phyloP scores from a whole-genome alignment of 2,797 vertebrate genomes.

The Sebastes hopkinsi region DNA sequence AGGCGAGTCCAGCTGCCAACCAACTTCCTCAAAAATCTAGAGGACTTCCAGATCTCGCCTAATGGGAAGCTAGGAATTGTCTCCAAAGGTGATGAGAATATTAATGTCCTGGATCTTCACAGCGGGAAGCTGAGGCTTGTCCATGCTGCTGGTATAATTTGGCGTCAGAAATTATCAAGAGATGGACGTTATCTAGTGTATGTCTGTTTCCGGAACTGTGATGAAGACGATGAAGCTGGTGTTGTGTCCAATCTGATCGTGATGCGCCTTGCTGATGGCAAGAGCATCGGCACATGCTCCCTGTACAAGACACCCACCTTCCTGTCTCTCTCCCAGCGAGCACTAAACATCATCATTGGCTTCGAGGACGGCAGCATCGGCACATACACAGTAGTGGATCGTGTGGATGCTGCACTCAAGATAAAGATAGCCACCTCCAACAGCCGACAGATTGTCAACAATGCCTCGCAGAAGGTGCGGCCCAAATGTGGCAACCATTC shows the following conservation, averaged over 20 bases:
- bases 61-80: slow-evolving; percentile 97
- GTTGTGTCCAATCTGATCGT: slow-evolving; percentile 94
- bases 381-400: slow-evolving; percentile 98
- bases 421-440: slow-evolving; percentile 99
- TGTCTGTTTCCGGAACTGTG: slow-evolving; percentile 90
- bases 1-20: slow-evolving; percentile 93
- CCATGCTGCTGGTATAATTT: slow-evolving; percentile 92
- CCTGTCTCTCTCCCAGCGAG: slow-evolving; percentile 94
- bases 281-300: slow-evolving; percentile 98
- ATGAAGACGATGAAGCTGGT: slow-evolving; percentile 94
- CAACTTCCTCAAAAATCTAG: slow-evolving; percentile 94
- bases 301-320: slow-evolving; percentile 98
- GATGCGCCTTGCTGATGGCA: slow-evolving; percentile 98
- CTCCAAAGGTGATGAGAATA: slow-evolving; percentile 96
- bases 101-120: slow-evolving; percentile 95
- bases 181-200: slow-evolving; percentile 98
- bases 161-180: slow-evolving; percentile 93
- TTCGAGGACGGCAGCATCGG: slow-evolving; percentile 98
- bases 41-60: slow-evolving; percentile 98
- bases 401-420: slow-evolving; percentile 96
- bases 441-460: slow-evolving; percentile 98
- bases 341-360: slow-evolving; percentile 96
- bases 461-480: slow-evolving; percentile 89
- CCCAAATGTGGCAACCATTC: slow-evolving; percentile 92
- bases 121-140: slow-evolving; percentile 95